Conservation (phyloP, 2,797 vertebrate genomes). For the Notoglanidium macrostoma region DNA sequence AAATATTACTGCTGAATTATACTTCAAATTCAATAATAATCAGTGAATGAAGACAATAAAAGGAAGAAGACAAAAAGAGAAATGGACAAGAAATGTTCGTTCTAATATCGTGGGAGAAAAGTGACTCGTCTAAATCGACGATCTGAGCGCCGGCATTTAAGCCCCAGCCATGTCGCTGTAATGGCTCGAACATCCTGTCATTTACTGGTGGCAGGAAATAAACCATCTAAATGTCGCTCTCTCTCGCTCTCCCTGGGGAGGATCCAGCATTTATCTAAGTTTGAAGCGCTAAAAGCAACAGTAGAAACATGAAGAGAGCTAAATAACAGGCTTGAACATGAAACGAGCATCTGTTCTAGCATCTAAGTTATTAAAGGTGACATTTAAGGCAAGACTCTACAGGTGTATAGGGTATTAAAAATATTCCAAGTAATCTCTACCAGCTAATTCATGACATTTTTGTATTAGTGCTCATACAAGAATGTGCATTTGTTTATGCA, state of each 20-base stretch:
- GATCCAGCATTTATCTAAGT: slow-evolving; percentile 40
- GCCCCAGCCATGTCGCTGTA: slow-evolving; percentile 24
- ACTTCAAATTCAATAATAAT: background rate
- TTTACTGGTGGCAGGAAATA: slow-evolving; percentile 45
- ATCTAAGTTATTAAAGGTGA: background rate
- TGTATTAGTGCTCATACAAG: background rate
- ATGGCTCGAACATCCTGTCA: slow-evolving; percentile 26
- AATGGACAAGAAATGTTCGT: background rate
- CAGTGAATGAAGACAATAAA: background rate
- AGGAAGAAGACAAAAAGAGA: background rate
- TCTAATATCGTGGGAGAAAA: background rate
- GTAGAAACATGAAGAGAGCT: background rate
- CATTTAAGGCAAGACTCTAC: background rate
- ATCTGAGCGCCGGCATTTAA: slow-evolving; percentile 46
- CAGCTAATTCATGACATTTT: background rate
- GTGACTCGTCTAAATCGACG: slow-evolving; percentile 29
- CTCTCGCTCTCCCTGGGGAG: slow-evolving; percentile 25
- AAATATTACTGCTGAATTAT: background rate
- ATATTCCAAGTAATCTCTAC: background rate
- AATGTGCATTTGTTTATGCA: background rate
- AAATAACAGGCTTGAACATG: slow-evolving; percentile 15
- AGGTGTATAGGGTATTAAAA: background rate
- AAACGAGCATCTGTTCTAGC: background rate
- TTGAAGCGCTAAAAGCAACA: slow-evolving; percentile 26
- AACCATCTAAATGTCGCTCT: slow-evolving; percentile 36